Evolutionary conservation across 2,113 vertebrate species (phyloP), one percentile per base, ranked within the genome.

Genomic region (Australoheros scitulus): DNA sequence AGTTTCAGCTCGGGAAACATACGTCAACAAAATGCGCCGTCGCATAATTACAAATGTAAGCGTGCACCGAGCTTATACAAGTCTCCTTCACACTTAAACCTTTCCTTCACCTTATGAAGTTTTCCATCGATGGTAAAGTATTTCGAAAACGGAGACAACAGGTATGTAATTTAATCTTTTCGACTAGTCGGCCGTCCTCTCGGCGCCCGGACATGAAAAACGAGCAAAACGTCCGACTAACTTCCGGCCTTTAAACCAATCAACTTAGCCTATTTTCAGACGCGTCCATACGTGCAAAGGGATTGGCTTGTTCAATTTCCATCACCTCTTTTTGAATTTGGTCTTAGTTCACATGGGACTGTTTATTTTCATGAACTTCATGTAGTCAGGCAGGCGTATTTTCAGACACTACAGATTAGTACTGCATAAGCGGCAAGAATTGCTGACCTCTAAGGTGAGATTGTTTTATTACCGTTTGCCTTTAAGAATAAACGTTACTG

Each of bases 261-360:
- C 83, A 70, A 0, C 2, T 4, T 26, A 24, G 3, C 11, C 1
- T 15, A 4, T 80, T 83, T 83, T 64, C 4, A 59, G 38, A 63
- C 0, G 80, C 76, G 58, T 11, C 29, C 1, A 10, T 5, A 22
- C 0, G 3, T 75, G 79, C 10, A 34, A 17, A 0, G 5, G 1
- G 88, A 93, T 94, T 93, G 92, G 92, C 43, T 83, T 36, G 47
- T 93, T 93, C 63, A 88, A 91, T 76, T 60, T 76, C 1, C 1
- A 7, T n/a, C 20, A 1, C 4, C 26, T 3, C 4, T 61, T 57
- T 90, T 94, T 87, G 70, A 92, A 93, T 78, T 86, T 17, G 3
- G 2, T 2, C 2, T 11, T 50, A 17, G 55, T 10, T 72, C 0
- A 1, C 50, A 13, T 11, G 15, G 17, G 5, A 34, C 32, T 80